These are phyloP conservation scores for Discoglossus pictus DNA, from an alignment of 2,797 vertebrate genomes.

Conservation along the genomic window DNA sequence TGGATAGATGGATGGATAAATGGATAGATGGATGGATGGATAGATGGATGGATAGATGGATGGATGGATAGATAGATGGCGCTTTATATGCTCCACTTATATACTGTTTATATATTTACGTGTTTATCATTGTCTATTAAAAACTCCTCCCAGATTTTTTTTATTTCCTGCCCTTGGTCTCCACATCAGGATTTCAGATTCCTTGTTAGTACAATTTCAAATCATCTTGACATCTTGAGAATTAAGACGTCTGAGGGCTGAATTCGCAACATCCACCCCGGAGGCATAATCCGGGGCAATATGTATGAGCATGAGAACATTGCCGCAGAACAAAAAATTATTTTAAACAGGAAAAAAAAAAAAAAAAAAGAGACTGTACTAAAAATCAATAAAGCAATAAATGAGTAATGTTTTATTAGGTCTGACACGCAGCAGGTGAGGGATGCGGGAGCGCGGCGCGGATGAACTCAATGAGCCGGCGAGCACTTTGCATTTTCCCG, in stretches of 20 bases:
- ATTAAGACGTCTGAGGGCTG: not conserved
- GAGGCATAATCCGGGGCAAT: not conserved
- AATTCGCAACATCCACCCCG: not conserved
- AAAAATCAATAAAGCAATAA: conserved; percentile 25
- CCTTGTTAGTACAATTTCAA: conserved; percentile 1
- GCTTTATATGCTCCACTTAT: too few species aligned
- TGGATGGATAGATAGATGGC: too few species aligned
- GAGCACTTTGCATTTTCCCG: not conserved
- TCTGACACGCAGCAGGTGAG: conserved; percentile 17
- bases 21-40: too few species aligned
- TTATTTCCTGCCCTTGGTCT: too few species aligned
- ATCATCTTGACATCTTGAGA: conserved; percentile 1
- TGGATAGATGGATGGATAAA: too few species aligned
- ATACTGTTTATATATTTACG: too few species aligned
- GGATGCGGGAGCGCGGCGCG: not conserved
- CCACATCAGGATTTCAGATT: conserved; percentile 8
- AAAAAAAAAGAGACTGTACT: conserved; percentile 8
- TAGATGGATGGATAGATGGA: too few species aligned
- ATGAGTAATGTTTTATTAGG: conserved; percentile 40
- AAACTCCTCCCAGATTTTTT: too few species aligned
- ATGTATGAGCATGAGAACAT: not conserved
- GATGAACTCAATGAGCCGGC: not conserved
- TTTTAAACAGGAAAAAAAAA: conserved; percentile 8
- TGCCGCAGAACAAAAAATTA: not conserved
- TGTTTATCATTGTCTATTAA: too few species aligned